Percentiles rank a stretch among this genome's conserved stretches.
Evolutionary conservation across 2,888 invertebrate genomes (phyloP).

Genomic region (Stenurella melanura): DNA sequence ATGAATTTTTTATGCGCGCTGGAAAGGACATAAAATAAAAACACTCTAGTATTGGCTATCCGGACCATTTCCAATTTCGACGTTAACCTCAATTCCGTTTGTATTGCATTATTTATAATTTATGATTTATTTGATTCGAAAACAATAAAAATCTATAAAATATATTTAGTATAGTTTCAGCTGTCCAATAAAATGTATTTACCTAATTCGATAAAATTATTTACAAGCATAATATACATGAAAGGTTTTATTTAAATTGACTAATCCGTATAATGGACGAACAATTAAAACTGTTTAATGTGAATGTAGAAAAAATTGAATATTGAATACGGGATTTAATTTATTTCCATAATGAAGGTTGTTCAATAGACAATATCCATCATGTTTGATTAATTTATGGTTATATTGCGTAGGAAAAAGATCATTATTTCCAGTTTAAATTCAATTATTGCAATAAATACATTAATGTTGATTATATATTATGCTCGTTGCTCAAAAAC

Average conservation of each 20-base stretch:
- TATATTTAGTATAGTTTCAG: background rate
- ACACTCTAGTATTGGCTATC: too few species aligned
- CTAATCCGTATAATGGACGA: background rate
- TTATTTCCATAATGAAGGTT: slow-evolving; percentile 6
- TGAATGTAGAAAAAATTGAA: background rate
- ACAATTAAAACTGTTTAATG: slow-evolving; percentile 9
- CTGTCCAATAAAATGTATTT: background rate
- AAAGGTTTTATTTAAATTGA: background rate
- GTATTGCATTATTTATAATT: background rate
- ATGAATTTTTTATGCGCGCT: too few species aligned
- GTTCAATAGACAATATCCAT: background rate
- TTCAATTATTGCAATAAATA: background rate
- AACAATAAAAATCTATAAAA: background rate
- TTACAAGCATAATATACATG: background rate
- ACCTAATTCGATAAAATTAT: background rate
- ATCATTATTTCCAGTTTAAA: background rate
- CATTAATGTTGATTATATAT: too few species aligned
- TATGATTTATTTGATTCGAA: background rate
- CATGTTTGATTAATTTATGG: background rate
- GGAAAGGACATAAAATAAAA: too few species aligned
- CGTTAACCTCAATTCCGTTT: too few species aligned
- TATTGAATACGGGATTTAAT: slow-evolving; percentile 2
- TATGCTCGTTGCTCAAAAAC: too few species aligned
- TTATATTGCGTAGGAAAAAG: background rate
- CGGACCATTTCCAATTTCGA: too few species aligned